Base-by-base conservation (phyloP, 2,888 invertebrate species). In the Amphiduros pacificus region DNA sequence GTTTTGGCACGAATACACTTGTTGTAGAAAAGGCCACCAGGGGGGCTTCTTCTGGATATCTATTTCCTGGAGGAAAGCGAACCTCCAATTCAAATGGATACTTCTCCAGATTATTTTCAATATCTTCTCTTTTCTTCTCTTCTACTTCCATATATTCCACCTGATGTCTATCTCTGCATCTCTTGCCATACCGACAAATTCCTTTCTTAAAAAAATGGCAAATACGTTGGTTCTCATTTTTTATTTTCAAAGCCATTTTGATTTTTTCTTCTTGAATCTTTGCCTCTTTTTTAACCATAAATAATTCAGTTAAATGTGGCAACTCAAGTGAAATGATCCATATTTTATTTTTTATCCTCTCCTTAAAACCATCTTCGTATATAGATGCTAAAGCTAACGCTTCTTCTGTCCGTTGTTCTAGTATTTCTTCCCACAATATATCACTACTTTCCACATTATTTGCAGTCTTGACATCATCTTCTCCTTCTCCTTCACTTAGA, bases 351-450 rank as follows among this genome's bases (percentile, higher is more conserved):
- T 72, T 63, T 27, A 78, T 71, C 52, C 71, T 70, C 62, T 77
- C 77, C 29, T 61, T 62, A 63, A 78, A 77, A 6, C 60, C 66
- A 5, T 71, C 71, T 52, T 74, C 77, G 64, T 75, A 79, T 4
- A 79, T 79, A 6, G 78, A 71, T 55, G 73, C 58, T 20, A 79
- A 60, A 17, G 76, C 79, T 52, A 72, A 58, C 65, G 74, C 77
- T 69, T 79, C 79, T 50, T 79, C 78, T 20, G 67, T 64, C 54
- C 78, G 64, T 40, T 71, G 70, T 29, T 77, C 76, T 2, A 55
- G 17, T 17, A 77, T 69, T 20, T 74, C 72, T 22, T 67, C 62
- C 62, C 64, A 59, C 5, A 44, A 26, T 11, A 5, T 32, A 27
- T 62, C 62, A 51, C 27, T 56, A n/a, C n/a, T n/a, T n/a, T 50